Base-by-base conservation (phyloP, 2,888 invertebrate species). In the Volucella zonaria region DNA sequence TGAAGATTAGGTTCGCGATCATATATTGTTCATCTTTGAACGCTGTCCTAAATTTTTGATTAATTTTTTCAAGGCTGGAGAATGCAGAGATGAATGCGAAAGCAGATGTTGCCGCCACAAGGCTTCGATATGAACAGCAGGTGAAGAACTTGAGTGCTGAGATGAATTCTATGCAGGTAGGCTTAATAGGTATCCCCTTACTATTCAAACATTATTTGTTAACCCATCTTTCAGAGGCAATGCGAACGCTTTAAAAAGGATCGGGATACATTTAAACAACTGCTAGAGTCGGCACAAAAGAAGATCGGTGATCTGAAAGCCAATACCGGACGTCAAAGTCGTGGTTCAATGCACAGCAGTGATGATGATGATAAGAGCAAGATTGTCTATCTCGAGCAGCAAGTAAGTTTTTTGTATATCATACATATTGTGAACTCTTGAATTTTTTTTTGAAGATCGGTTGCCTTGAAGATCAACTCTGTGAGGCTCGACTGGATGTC, bases 211-310 rank as follows among this genome's bases (percentile, higher is more conserved):
- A 31, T 51, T 18, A 9, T 18, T 56, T 9, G 15, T 10, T 6
- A 8, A 61, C 6, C 6, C 51, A 10, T 52, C 42, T 78, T 87
- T 49, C 59, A 92, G 91, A 89, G 92, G 3, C 92, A 92, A 89
- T 92, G 92, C 77, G 92, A 92, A 86, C 93, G 96, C 88, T 97
- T 97, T 90, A 96, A 96, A 90, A 93, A 97, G 80, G 98, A 98
- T 91, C 93, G 97, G 71, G 97, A 98, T 90, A 96, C 96, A 67
- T 97, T 96, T 89, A 96, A 96, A 87, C 97, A 97, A 90, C 96
- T 98, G 95, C 91, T 97, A 51, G 97, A 97, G 89, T 95, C 95
- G 11, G 96, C 97, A 1, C 97, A 97, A 90, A 96, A 96, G 91
- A 95, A 95, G 47, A 96, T 97, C 88, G 94, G 95, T 0, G 96